Percentiles rank a stretch among this genome's conserved stretches.
These are phyloP conservation scores for Trematocara variabile DNA, from an alignment of 2,113 vertebrate species.

Conservation along the genomic window DNA sequence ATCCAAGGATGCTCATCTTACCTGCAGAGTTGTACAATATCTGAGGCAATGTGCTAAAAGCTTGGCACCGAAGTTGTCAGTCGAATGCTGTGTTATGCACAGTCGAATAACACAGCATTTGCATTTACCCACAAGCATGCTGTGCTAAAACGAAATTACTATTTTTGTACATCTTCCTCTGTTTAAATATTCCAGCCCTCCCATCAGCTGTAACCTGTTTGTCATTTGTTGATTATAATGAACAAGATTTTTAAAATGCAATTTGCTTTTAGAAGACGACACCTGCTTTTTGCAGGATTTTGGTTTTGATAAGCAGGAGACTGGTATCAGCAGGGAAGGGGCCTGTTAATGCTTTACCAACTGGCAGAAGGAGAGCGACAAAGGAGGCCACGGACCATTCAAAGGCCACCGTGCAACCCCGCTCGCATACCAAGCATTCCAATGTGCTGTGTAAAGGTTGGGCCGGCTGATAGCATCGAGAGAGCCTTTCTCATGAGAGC, in stretches of 20 bases:
- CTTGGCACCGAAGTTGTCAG: not conserved
- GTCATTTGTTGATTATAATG: not conserved
- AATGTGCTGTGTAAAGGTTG: constrained; percentile 80
- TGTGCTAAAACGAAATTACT: not conserved
- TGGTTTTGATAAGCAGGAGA: constrained; percentile 24
- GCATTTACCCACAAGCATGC: constrained; percentile 25
- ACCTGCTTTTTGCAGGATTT: constrained; percentile 34
- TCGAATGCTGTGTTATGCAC: not conserved
- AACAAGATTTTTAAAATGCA: not conserved
- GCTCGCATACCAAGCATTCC: constrained; percentile 81
- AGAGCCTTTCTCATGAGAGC: constrained; percentile 48
- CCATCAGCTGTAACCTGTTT: not conserved
- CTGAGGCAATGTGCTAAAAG: not conserved
- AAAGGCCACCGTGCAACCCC: constrained; percentile 68
- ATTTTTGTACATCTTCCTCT: constrained; percentile 4
- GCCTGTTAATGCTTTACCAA: constrained; percentile 64
- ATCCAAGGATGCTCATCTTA: not conserved
- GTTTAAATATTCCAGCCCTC: not conserved
- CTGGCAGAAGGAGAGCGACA: constrained; percentile 74
- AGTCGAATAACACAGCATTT: constrained; percentile 31
- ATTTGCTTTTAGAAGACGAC: not conserved
- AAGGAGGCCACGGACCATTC: constrained; percentile 70
- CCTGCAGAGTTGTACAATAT: not conserved
- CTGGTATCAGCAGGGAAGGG: not conserved
- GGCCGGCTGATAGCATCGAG: constrained; percentile 45